A percentile compares a stretch with the other conserved stretches of the same genome.
These are phyloP conservation scores for Sanderia malayensis DNA, from an alignment of 30 jellyfish, hydroid and myxozoan species.

Conservation along the genomic window DNA sequence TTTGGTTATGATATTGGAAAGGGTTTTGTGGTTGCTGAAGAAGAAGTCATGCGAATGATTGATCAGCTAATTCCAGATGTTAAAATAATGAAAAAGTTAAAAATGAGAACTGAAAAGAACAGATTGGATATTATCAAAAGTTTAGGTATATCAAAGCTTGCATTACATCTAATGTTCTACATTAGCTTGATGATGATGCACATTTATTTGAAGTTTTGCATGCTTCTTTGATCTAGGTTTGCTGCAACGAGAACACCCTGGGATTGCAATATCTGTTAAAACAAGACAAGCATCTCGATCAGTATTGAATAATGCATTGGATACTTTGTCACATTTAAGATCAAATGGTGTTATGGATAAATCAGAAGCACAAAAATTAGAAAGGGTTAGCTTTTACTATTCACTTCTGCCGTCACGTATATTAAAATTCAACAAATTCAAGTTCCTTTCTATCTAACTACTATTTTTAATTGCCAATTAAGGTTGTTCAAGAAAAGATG, in stretches of 20 bases:
- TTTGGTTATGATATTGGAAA: constrained; percentile 93
- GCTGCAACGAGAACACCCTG: constrained; percentile 94
- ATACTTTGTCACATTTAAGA: constrained; percentile 66
- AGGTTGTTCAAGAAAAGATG: constrained; percentile 87
- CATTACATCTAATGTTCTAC: background rate
- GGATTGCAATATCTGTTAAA: constrained; percentile 93
- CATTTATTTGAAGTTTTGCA: no score
- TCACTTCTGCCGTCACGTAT: no score
- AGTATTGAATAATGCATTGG: constrained; percentile 79
- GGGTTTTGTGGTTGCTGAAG: constrained; percentile 93
- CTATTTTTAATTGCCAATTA: no score
- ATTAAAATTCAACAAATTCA: no score
- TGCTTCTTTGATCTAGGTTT: no score
- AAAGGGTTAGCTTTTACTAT: constrained; percentile 77
- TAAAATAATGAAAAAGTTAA: constrained; percentile 60
- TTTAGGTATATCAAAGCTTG: constrained; percentile 46
- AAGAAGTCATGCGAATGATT: constrained; percentile 74
- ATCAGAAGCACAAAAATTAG: constrained; percentile 79
- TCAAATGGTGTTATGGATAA: constrained; percentile 95
- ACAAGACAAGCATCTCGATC: constrained; percentile 94
- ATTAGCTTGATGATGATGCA: no score
- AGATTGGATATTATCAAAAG: constrained; percentile 72
- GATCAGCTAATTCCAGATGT: constrained; percentile 75
- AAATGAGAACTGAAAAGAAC: constrained; percentile 69
- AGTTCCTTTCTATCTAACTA: no score